A percentile compares a stretch with the other conserved stretches of the same genome.
phyloP scores from a whole-genome alignment of 1,140 invertebrate species.

The Zaprionus capensis region DNA sequence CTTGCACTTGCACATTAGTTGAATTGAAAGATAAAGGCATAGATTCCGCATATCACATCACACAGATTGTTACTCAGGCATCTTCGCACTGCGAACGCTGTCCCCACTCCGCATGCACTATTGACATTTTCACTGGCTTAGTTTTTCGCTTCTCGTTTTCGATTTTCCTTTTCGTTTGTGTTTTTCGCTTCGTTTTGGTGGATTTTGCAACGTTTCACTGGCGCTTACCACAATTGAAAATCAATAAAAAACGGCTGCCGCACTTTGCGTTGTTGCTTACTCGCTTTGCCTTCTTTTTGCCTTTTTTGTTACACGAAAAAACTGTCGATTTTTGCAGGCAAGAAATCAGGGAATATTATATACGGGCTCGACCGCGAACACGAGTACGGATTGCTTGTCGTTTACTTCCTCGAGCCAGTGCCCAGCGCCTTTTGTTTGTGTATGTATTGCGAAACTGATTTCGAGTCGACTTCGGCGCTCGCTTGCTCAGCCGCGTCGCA shows the following conservation, averaged over 20 bases:
- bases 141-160: slow-evolving; percentile 36
- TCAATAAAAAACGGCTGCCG: slow-evolving; percentile 71
- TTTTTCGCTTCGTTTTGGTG: slow-evolving; percentile 12
- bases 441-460: slow-evolving; percentile 84
- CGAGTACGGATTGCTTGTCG: slow-evolving; percentile 31
- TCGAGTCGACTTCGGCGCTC: slow-evolving; percentile 48
- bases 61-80: not conserved
- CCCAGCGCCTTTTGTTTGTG: slow-evolving; percentile 84
- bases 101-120: slow-evolving; percentile 26
- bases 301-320: slow-evolving; percentile 22
- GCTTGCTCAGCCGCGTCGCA: slow-evolving; percentile 14
- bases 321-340: slow-evolving; percentile 46
- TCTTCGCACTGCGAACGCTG: not conserved
- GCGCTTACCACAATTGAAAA: slow-evolving; percentile 77
- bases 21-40: not conserved
- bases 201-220: slow-evolving; percentile 45
- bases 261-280: slow-evolving; percentile 6
- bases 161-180: slow-evolving; percentile 7
- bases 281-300: not conserved
- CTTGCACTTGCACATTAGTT: not conserved
- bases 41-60: not conserved
- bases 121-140: slow-evolving; percentile 52
- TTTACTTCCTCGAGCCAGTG: slow-evolving; percentile 72
- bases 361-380: slow-evolving; percentile 31
- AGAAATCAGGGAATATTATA: not conserved